These are phyloP conservation scores for Drosophila setosimentum DNA, from an alignment of 2,888 invertebrate species.

Conservation along the genomic window DNA sequence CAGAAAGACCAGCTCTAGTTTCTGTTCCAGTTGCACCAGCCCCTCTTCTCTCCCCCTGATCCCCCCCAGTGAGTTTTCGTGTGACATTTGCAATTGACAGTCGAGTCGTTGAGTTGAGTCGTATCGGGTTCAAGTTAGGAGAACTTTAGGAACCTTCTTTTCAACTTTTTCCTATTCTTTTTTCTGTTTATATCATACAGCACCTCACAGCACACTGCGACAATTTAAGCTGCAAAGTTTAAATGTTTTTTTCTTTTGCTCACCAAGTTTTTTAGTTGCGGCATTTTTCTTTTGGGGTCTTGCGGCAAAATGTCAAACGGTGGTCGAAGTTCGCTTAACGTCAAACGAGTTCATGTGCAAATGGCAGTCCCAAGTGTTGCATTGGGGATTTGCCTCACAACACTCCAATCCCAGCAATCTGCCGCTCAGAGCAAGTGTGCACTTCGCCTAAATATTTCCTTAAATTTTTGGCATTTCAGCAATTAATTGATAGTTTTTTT, in stretches of 20 bases:
- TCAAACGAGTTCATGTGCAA: slow-evolving; percentile 69
- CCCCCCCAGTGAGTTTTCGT: slow-evolving; percentile 46
- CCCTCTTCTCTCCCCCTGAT: not conserved
- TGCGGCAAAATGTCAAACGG: slow-evolving; percentile 80
- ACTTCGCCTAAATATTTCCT: slow-evolving; percentile 53
- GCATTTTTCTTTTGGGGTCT: slow-evolving; percentile 56
- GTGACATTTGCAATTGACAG: slow-evolving; percentile 81
- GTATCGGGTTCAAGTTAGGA: slow-evolving; percentile 54
- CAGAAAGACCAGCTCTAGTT: slow-evolving; percentile 62
- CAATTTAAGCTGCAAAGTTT: slow-evolving; percentile 78
- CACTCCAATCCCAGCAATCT: not conserved
- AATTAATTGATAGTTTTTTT: slow-evolving; percentile 53
- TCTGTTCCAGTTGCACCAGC: slow-evolving; percentile 25
- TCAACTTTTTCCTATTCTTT: slow-evolving; percentile 20
- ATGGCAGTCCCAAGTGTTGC: slow-evolving; percentile 62
- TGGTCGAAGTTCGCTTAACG: slow-evolving; percentile 73
- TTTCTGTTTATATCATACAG: not conserved
- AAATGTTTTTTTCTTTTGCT: slow-evolving; percentile 59
- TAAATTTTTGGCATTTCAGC: slow-evolving; percentile 45
- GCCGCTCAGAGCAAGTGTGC: slow-evolving; percentile 56
- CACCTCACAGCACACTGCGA: slow-evolving; percentile 46
- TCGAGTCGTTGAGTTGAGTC: slow-evolving; percentile 59
- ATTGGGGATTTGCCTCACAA: not conserved
- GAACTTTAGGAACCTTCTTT: slow-evolving; percentile 50
- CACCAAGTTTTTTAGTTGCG: slow-evolving; percentile 42